phyloP scores from a whole-genome alignment of 2,113 vertebrate genomes.

The Camelus dromedarius region DNA sequence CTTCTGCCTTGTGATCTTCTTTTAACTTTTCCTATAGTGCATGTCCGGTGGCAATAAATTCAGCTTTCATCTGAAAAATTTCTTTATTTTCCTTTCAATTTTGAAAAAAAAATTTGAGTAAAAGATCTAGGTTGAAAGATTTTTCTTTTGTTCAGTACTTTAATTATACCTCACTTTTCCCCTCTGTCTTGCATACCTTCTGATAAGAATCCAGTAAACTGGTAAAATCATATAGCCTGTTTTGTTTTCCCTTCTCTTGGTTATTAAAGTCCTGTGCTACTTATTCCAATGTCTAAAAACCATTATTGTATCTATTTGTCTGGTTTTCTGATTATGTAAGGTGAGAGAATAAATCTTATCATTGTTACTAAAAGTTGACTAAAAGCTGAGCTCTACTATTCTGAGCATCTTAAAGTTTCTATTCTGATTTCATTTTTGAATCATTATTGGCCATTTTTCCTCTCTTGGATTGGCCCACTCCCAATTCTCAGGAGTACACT shows the following conservation, averaged over 20 bases:
- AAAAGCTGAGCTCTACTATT: neutral
- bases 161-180: neutral
- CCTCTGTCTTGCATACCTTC: neutral
- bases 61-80: neutral
- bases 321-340: neutral
- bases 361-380: neutral
- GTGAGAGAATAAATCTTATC: neutral
- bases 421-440: slow-evolving; percentile 17
- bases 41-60: neutral
- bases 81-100: neutral
- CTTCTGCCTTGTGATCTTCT: neutral
- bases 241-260: neutral
- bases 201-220: neutral
- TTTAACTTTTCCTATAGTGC: neutral
- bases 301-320: neutral
- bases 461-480: too few relatives aligned
- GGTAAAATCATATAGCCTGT: neutral
- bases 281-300: neutral
- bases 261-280: neutral
- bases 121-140: neutral
- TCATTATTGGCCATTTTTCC: neutral
- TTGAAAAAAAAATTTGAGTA: neutral
- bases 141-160: neutral
- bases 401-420: neutral
- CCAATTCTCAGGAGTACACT: too few relatives aligned